A percentile compares a stretch with the other conserved stretches of the same genome.
phyloP scores from a whole-genome alignment of 2,888 invertebrate genomes.

The Gisinianus flammeolus region DNA sequence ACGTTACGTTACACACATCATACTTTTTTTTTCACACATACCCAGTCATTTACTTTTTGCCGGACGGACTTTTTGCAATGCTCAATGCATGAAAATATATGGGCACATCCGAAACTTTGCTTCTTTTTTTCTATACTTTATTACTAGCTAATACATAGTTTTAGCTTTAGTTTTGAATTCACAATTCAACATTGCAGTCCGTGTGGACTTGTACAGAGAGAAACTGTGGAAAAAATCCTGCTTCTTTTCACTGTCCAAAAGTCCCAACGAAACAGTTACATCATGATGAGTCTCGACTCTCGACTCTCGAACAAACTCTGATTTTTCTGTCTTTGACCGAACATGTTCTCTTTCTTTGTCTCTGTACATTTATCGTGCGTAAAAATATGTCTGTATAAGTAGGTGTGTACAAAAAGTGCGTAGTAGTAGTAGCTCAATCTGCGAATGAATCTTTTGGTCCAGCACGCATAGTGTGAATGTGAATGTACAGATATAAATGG shows the following conservation, averaged over 20 bases:
- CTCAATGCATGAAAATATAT: too few species aligned
- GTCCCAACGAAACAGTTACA: neutral
- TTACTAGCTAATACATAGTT: neutral
- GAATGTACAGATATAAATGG: neutral
- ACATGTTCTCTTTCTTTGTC: neutral
- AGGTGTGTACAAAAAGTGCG: too few species aligned
- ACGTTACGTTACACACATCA: neutral
- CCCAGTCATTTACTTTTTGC: slow-evolving; percentile 1
- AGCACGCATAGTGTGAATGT: neutral
- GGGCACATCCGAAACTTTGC: neutral
- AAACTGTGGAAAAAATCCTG: neutral
- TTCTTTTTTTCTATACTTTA: neutral
- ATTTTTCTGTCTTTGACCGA: neutral
- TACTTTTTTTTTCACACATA: slow-evolving; percentile 19
- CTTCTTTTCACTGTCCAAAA: neutral
- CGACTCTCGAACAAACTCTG: neutral
- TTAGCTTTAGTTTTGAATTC: too few species aligned
- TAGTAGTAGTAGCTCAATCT: too few species aligned
- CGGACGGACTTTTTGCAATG: too few species aligned
- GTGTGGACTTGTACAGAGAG: neutral
- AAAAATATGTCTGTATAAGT: neutral
- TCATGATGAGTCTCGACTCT: neutral
- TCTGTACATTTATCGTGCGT: neutral
- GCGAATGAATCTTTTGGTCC: neutral
- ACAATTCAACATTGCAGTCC: neutral